These are phyloP conservation scores for Pao palembangensis DNA, from an alignment of 2,113 vertebrate species.

Conservation along the genomic window DNA sequence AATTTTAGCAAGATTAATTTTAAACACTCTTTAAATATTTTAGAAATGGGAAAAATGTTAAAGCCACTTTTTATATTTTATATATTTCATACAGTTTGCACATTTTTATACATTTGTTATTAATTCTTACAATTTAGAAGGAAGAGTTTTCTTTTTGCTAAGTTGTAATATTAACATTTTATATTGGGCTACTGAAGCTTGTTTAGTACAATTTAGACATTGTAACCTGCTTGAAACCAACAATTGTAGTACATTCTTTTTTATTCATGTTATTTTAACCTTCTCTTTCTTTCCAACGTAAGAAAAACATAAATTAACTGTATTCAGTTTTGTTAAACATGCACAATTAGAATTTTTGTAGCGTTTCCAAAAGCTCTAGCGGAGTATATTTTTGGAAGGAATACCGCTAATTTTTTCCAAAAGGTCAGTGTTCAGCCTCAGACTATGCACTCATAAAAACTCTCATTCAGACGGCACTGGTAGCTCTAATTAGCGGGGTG, in stretches of 20 bases:
- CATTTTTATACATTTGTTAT: not conserved
- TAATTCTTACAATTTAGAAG: not conserved
- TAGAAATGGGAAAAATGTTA: not conserved
- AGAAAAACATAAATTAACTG: not conserved
- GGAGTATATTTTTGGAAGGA: slow-evolving; percentile 1
- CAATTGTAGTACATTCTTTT: too few relatives aligned
- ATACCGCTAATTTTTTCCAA: slow-evolving; percentile 11
- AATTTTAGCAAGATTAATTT: not conserved
- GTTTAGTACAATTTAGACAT: too few relatives aligned
- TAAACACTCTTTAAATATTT: not conserved
- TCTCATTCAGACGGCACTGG: slow-evolving; percentile 49
- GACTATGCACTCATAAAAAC: slow-evolving; percentile 27
- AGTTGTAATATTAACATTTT: not conserved
- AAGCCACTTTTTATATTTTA: not conserved
- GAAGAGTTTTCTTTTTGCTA: not conserved
- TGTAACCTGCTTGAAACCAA: too few relatives aligned
- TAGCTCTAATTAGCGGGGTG: slow-evolving; percentile 67
- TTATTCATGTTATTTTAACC: too few relatives aligned
- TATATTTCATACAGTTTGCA: not conserved
- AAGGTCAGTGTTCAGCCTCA: slow-evolving; percentile 50
- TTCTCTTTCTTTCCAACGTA: too few relatives aligned
- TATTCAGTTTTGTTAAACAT: not conserved
- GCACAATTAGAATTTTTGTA: not conserved
- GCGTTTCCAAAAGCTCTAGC: not conserved
- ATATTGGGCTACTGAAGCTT: not conserved